Percentiles rank a stretch among this genome's conserved stretches.
These are phyloP conservation scores for Epizoanthus ramosus DNA, from an alignment of 92 coral and sea anemone species.

Conservation along the genomic window DNA sequence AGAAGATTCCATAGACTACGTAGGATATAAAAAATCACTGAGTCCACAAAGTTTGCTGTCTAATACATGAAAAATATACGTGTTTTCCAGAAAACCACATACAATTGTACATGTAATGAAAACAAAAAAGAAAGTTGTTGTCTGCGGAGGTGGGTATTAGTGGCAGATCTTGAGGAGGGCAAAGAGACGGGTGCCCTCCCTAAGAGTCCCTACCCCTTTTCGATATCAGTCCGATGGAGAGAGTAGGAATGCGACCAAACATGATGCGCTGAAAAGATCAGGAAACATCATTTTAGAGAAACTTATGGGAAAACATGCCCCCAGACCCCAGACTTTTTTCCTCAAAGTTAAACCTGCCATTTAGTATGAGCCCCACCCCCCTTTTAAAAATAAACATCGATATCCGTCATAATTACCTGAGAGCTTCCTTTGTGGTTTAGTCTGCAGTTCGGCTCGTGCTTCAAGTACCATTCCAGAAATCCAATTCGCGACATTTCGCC, in stretches of 20 bases:
- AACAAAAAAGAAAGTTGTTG: no score
- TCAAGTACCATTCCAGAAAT: conserved; percentile 45
- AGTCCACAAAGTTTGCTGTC: not conserved
- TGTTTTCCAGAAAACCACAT: not conserved
- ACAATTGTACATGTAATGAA: no score
- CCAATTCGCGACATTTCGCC: conserved; percentile 46
- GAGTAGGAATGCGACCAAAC: no score
- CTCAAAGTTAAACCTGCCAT: not conserved
- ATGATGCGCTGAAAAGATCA: not conserved
- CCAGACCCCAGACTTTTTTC: not conserved
- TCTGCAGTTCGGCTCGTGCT: conserved; percentile 57
- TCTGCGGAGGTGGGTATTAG: no score
- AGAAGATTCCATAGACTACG: conserved; percentile 41
- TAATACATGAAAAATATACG: not conserved
- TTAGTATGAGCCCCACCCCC: not conserved
- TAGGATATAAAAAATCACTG: not conserved
- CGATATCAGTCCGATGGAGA: no score
- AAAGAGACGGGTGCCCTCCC: not conserved
- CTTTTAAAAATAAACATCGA: not conserved
- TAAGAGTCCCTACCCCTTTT: no score
- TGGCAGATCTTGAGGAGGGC: no score
- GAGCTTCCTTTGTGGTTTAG: conserved; percentile 72
- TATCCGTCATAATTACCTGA: conserved; percentile 44
- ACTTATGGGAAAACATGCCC: no score
- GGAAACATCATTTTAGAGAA: not conserved